Base-by-base conservation (phyloP, 2,797 vertebrate genomes). In the Cyclopterus lumpus region DNA sequence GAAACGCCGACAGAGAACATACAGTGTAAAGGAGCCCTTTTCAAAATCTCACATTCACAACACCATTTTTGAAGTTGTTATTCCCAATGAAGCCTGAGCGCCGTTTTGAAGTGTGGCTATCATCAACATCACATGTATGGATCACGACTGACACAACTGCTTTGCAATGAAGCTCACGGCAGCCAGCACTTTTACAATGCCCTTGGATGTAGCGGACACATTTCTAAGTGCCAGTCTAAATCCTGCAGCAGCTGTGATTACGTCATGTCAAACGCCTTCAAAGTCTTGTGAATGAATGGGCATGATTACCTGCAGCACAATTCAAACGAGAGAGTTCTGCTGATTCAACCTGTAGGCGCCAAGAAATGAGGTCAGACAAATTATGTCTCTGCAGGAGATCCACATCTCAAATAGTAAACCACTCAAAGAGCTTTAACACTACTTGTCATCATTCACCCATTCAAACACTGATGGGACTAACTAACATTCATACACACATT, bases 331-430 rank as follows among this genome's bases (percentile, higher is more conserved):
- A 63, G 63, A 67, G 32, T 79, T 73, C 49, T 79, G 76, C 65
- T 79, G 34, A 77, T 83, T 83, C 72, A 77, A 86, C 74, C 84
- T 83, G 75, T 75, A 61, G 76, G 83, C 81, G 32, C 46, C 20
- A 49, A 81, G 65, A 88, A 91, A 92, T 55, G 26, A 85, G 88
- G 84, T 92, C 87, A 88, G 62, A 77, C 6, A 75, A 74, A 82
- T 62, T 80, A 77, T 30, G 22, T 73, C 18, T 3, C 71, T 40
- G 69, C 71, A 14, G 61, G 70, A 85, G 67, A 73, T 20, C 66
- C 65, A 48, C 34, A 16, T 80, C 76, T 88, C 55, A 64, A 44
- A n/a, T n/a, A n/a, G n/a, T n/a, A n/a, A n/a, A n/a, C n/a, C n/a
- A n/a, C n/a, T n/a, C n/a, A n/a, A n/a, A n/a, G n/a, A n/a, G n/a